Conservation (phyloP, 2,888 invertebrate genomes). For the Colostygia pectinataria region DNA sequence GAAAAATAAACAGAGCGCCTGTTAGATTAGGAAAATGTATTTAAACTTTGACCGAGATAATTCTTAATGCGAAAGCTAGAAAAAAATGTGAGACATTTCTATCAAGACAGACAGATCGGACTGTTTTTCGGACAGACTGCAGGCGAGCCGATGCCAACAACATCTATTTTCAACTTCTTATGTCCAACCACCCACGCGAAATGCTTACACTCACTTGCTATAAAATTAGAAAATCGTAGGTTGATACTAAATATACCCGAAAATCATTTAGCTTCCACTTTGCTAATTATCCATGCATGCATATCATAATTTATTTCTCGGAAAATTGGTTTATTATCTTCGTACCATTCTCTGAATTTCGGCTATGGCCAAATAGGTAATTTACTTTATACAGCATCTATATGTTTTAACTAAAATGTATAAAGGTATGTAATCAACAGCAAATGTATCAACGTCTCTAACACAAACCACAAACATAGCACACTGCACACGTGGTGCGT, state of each 20-base stretch:
- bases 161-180: conserved; percentile 67
- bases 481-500: conserved; percentile 39
- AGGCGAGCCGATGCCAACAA: conserved; percentile 68
- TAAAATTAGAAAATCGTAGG: conserved; percentile 77
- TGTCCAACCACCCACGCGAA: conserved; percentile 72
- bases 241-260: conserved; percentile 62
- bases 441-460: conserved; percentile 24
- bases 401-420: too few relatives aligned
- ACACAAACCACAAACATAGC: conserved; percentile 25
- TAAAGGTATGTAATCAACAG: neutral
- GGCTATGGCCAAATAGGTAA: too few relatives aligned
- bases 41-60: conserved; percentile 4
- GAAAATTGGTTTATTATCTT: too few relatives aligned
- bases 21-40: too few relatives aligned
- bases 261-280: conserved; percentile 41
- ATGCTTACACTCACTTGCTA: conserved; percentile 78
- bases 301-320: conserved; percentile 18
- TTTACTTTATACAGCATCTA: too few relatives aligned
- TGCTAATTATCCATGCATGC: conserved; percentile 24
- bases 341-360: too few relatives aligned
- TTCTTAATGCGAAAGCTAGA: conserved; percentile 24
- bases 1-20: neutral
- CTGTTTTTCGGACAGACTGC: conserved; percentile 45
- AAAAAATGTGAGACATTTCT: conserved; percentile 40
- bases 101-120: conserved; percentile 46